Base-by-base conservation (phyloP, 1,140 invertebrate species). In the Lutraria rhynchaena region DNA sequence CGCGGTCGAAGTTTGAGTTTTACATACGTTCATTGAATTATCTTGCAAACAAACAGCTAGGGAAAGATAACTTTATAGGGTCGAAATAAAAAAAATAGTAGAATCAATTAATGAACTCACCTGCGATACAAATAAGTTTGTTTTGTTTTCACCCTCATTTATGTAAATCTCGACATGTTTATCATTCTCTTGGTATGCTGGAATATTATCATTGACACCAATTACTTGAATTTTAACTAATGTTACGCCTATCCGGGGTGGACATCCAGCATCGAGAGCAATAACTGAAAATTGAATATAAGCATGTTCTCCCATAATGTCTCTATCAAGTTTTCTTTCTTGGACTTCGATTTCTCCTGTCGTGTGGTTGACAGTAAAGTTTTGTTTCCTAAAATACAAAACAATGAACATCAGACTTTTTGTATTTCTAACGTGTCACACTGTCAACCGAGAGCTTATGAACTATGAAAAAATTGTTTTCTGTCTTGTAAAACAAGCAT, bases 141-240 rank as follows among this genome's bases (percentile, higher is more conserved):
- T 13, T 13, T 46, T 19, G 22, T 2, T 24, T 13, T 27, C 9
- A 3, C 63, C 63, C 31, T 69, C 63, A 4, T 24, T 24, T 22
- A 69, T 17, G 49, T 46, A 49, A 4, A 69, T 1, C 1, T 33
- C 24, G 4, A 69, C 29, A 49, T 46, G 5, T 49, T 46, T 69
- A 19, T 22, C 19, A 41, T 31, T 19, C 7, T 35, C 1, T 15
- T 1, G 9, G n/a, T 27, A 69, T 1, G 29, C 19, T 27, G 63
- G 63, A 4, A 19, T 11, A 35, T 69, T 69, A 51, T 69, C 63
- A 51, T 69, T 49, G 19, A 69, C 35, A 17, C 41, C 63, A 5
- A 19, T 27, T 2, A 69, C 63, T 3, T 7, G 13, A 46, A 69
- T 51, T 17, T 13, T 69, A 22, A 69, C 37, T 5, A 13, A 24